Evolutionary conservation across 2,113 vertebrate genomes (phyloP).

Genomic region (Galemys pyrenaicus): DNA sequence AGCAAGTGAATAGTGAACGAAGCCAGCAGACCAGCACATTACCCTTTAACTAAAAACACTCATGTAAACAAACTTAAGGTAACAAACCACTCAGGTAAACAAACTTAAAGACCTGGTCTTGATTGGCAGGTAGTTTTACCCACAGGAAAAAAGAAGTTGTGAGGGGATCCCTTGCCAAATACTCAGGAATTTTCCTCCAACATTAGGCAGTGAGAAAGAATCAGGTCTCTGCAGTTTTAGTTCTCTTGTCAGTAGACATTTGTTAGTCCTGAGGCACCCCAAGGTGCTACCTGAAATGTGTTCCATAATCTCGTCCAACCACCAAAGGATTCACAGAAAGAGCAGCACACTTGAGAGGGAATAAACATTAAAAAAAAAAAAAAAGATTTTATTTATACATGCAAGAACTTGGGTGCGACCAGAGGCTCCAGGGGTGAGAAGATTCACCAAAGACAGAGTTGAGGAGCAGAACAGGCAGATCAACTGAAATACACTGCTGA

Average conservation of each 20-base stretch:
- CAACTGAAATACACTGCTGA: too few species aligned
- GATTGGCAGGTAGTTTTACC: neutral
- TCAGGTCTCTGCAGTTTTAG: constrained; percentile 16
- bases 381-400: too few species aligned
- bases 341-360: neutral
- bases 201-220: neutral
- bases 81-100: neutral
- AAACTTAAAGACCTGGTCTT: constrained; percentile 41
- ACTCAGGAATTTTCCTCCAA: neutral
- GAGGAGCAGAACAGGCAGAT: too few species aligned
- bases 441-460: too few species aligned
- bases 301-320: neutral
- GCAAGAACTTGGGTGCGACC: too few species aligned
- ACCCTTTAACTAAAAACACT: constrained; percentile 65
- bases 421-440: too few species aligned
- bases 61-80: neutral
- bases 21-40: neutral
- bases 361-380: too few species aligned
- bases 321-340: neutral
- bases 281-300: constrained; percentile 32
- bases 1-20: neutral
- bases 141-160: neutral
- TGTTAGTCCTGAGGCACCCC: neutral
- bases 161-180: neutral
- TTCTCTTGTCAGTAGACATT: neutral